Base-by-base conservation (phyloP, 1,140 invertebrate genomes). In the Atopsyche davidsoni region DNA sequence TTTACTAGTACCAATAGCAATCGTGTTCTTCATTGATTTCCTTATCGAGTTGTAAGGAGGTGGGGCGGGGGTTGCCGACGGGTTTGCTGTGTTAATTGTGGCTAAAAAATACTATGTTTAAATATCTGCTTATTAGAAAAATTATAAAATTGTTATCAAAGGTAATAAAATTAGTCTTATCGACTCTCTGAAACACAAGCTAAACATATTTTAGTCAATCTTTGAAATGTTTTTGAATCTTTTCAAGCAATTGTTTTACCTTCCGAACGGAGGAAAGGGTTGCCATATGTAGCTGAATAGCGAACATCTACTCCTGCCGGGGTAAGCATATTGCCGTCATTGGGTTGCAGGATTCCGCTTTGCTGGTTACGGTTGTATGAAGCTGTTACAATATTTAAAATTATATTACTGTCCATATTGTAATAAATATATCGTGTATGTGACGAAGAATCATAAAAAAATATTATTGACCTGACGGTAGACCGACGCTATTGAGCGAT, bases 271-370 rank as follows among this genome's bases (percentile, higher is more conserved):
- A 92, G 72, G 66, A 91, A 91, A 1, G 89, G 89, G 71, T 92
- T 92, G 40, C 89, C 89, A 63, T 92, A 94, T 3, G 86, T 85
- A 17, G 89, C 90, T 16, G 86, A 88, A 62, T 88, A 93, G 48
- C 87, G 75, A 7, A 89, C 87, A 62, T 93, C 89, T 41, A 90
- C 86, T 36, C 74, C 83, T 17, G 46, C 51, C 23, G 51, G 50
- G 7, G 46, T 25, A 17, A 57, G 44, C 23, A 57, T 53, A 10
- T 41, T 44, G 34, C 51, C 44, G n/a, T 42, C 35, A 43, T 50
- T 55, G 16, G 46, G 53, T 47, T 53, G 50, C 17, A 51, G 21
- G 10, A 13, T 31, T 7, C 55, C 51, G 36, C 53, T 53, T 22
- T 32, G 43, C 4, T 40, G 51, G 16, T n/a, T n/a, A n/a, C n/a